These are phyloP conservation scores for Siphlonurus alternatus DNA, from an alignment of 2,888 invertebrate species.

Conservation along the genomic window DNA sequence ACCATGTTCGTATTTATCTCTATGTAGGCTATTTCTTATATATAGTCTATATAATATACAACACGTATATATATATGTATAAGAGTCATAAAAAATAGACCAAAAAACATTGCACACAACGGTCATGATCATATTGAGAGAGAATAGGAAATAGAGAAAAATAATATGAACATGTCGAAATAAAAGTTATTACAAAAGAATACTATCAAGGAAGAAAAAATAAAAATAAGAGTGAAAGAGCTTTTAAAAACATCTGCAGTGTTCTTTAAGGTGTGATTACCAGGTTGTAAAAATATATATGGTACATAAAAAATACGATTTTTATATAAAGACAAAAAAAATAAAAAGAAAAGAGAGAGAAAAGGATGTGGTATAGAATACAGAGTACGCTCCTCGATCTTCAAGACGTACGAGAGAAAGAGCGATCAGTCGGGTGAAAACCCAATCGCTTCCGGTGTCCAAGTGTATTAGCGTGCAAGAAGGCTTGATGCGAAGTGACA, in stretches of 20 bases:
- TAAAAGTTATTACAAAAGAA: neutral
- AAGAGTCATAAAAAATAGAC: no score
- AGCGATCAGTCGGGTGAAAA: conserved; percentile 33
- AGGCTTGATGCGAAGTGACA: conserved; percentile 5
- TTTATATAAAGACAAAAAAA: no score
- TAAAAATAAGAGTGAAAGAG: neutral
- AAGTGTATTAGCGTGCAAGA: conserved; percentile 32
- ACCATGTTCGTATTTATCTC: neutral
- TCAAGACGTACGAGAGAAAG: conserved; percentile 18
- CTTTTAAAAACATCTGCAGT: neutral
- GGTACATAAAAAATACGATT: no score
- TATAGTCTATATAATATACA: no score
- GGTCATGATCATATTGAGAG: neutral
- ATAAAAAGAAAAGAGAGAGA: no score
- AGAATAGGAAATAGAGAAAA: neutral
- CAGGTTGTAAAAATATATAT: no score
- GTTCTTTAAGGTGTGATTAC: neutral
- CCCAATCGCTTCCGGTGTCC: conserved; percentile 42
- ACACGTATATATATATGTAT: no score
- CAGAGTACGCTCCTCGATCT: no score
- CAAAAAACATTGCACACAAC: no score
- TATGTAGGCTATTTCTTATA: no score
- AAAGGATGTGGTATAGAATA: no score
- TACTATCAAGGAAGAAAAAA: neutral
- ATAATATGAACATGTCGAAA: neutral